Conservation (phyloP, 92 coral and sea anemone genomes). For the Umimayanthus kanabou region DNA sequence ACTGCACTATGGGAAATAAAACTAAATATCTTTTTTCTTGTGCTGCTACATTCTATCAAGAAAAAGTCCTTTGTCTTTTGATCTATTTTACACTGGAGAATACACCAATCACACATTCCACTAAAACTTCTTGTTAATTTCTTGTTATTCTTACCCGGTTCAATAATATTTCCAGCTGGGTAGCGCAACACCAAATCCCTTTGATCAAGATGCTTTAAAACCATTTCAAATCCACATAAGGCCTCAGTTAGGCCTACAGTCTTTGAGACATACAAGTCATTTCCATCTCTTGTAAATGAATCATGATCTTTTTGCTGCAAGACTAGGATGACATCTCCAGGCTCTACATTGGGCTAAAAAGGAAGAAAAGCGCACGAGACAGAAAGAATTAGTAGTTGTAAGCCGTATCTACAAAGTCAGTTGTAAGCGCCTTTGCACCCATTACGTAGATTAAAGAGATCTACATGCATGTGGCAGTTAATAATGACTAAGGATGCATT, state of each 20-base stretch:
- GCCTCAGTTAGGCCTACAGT: slow-evolving; percentile 85
- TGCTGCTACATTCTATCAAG: no score
- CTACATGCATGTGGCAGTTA: no score
- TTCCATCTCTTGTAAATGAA: slow-evolving; percentile 71
- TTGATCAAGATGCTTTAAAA: slow-evolving; percentile 89
- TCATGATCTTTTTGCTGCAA: slow-evolving; percentile 92
- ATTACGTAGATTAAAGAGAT: no score
- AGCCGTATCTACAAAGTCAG: background rate
- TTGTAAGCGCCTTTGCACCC: background rate
- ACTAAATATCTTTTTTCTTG: no score
- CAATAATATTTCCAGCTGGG: slow-evolving; percentile 88
- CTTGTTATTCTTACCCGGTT: slow-evolving; percentile 70
- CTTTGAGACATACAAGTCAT: slow-evolving; percentile 79
- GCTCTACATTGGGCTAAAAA: slow-evolving; percentile 88
- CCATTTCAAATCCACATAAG: slow-evolving; percentile 95
- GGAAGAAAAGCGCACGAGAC: background rate
- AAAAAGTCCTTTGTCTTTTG: no score
- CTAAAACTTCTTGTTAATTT: no score
- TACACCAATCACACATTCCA: no score
- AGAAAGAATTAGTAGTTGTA: background rate
- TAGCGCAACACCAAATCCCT: slow-evolving; percentile 80
- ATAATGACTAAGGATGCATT: no score
- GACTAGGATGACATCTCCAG: slow-evolving; percentile 92
- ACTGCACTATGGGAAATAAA: no score
- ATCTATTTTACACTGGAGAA: no score